Evolutionary conservation across 2,888 invertebrate species (phyloP).

Genomic region (Cryptocheilus praepositus): DNA sequence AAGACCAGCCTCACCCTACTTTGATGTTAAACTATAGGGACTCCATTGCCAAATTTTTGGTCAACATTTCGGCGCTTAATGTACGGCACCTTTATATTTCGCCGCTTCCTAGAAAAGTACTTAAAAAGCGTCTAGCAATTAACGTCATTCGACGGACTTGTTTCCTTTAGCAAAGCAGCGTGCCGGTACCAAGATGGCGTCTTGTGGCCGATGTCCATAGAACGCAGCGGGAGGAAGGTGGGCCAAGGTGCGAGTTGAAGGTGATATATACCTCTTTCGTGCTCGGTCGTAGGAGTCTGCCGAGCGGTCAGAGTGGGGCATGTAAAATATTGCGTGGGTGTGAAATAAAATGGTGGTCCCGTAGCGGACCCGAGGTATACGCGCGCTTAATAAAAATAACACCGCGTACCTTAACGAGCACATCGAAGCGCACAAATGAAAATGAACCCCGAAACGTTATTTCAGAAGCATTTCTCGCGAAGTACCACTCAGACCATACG

Average conservation of each 20-base stretch:
- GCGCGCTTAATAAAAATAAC: conserved; percentile 53
- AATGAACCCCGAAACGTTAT: conserved; percentile 31
- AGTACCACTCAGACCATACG: too few species aligned
- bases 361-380: conserved; percentile 34
- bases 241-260: conserved; percentile 60
- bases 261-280: conserved; percentile 67
- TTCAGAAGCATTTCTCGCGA: too few species aligned
- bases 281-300: conserved; percentile 55
- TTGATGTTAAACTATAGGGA: too few species aligned
- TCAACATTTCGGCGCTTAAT: too few species aligned
- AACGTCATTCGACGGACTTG: too few species aligned
- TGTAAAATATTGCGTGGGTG: conserved; percentile 70
- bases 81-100: too few species aligned
- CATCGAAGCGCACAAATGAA: conserved; percentile 33
- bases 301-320: conserved; percentile 38
- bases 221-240: conserved; percentile 46
- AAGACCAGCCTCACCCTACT: too few species aligned
- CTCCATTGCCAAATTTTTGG: too few species aligned
- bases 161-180: too few species aligned
- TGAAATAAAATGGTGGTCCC: conserved; percentile 69
- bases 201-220: conserved; percentile 1
- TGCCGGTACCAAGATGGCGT: conserved; percentile 64
- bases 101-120: too few species aligned
- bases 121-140: too few species aligned
- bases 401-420: conserved; percentile 14